phyloP scores from a whole-genome alignment of 2,797 vertebrate genomes.

The Pangasius krempfi region DNA sequence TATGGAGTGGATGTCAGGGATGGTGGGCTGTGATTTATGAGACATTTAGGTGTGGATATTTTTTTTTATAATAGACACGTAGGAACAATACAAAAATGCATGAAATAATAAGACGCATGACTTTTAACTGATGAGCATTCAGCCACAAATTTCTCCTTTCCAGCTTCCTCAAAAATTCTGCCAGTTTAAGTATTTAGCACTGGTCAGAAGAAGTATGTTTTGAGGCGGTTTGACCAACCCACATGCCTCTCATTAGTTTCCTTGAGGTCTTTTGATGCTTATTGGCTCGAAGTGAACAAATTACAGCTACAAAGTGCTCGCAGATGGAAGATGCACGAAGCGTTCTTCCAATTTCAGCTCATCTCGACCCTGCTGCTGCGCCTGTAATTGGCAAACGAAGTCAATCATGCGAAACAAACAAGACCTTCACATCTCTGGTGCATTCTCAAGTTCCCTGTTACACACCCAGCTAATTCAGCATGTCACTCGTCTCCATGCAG shows the following conservation, averaged over 20 bases:
- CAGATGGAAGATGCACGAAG: slow-evolving; percentile 10
- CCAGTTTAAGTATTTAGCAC: not conserved
- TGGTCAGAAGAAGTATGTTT: not conserved
- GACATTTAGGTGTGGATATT: not conserved
- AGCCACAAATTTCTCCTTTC: not conserved
- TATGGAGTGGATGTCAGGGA: not conserved
- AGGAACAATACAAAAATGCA: not conserved
- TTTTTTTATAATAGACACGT: not conserved
- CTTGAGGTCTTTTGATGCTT: not conserved
- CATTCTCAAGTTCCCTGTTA: slow-evolving; percentile 25
- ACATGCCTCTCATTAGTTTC: not conserved
- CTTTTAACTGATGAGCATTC: not conserved
- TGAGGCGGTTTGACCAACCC: not conserved
- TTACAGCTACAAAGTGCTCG: not conserved
- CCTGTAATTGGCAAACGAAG: slow-evolving; percentile 48
- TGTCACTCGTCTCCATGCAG: not conserved
- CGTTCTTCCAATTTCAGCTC: slow-evolving; percentile 38
- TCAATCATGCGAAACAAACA: slow-evolving; percentile 47
- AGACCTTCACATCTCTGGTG: not conserved
- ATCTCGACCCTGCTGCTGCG: not conserved
- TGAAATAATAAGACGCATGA: not conserved
- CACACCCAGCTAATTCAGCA: slow-evolving; percentile 33
- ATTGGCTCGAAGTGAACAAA: slow-evolving; percentile 20
- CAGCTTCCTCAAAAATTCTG: not conserved
- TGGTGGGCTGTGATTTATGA: slow-evolving; percentile 1